Base-by-base conservation (phyloP, 2,797 vertebrate genomes). In the Diglossa cyanea region DNA sequence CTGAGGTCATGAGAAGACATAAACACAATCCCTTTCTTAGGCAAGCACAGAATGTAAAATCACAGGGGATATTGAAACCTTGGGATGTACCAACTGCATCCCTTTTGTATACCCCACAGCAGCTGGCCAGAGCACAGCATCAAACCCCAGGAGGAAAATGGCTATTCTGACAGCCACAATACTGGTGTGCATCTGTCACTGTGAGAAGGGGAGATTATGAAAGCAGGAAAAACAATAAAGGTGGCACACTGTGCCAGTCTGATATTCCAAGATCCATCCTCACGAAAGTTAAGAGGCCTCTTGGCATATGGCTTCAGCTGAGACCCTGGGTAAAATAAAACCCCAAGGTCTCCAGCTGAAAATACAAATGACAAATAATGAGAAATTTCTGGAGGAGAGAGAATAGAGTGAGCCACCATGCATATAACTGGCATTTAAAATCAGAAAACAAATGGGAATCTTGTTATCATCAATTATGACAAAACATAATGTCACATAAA, bases 251-350 rank as follows among this genome's bases (percentile, higher is more conserved):
- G 77, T 10, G 3, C 81, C 88, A 63, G 74, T 58, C 94, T 90
- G 90, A 61, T 96, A 94, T 88, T 95, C 95, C 80, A 93, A 95
- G 74, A 92, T 92, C 71, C 75, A 71, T 95, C 82, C 90, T 90
- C 84, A 79, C 79, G 88, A 90, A 97, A 95, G 91, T 86, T 91
- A 94, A 87, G 70, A 79, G 82, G 88, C 79, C 90, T 94, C 94
- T 90, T 94, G 95, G 94, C 95, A 96, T 93, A 97, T 90, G 95
- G 71, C 82, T 90, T 93, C 72, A 84, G 72, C 75, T 55, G 67
- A 80, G 44, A 60, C 23, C 30, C 82, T 44, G 79, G 62, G 78
- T 39, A 80, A 67, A 42, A 73, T 66, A 86, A 92, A 82, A 65
- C 58, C 57, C 92, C 90, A 28, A 85, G 78, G 66, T 42, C 73